Evolutionary conservation across 2,888 invertebrate species (phyloP).

Genomic region (Dicyrtomina minuta): DNA sequence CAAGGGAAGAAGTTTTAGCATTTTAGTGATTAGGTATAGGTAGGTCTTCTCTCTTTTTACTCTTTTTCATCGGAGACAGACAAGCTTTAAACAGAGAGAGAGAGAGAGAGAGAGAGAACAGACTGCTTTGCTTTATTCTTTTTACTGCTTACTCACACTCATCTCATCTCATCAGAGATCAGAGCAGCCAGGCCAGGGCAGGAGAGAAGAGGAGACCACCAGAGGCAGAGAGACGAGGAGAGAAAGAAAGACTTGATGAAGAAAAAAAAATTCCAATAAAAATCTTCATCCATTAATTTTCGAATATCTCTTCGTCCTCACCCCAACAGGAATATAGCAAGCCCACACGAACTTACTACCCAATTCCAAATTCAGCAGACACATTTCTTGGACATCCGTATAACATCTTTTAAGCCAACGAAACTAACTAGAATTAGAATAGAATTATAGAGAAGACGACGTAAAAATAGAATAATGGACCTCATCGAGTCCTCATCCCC

Average conservation of each 20-base stretch:
- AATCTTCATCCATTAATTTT: too few species aligned
- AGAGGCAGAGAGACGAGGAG: background rate
- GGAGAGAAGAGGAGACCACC: background rate
- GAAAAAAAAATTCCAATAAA: background rate
- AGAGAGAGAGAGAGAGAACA: background rate
- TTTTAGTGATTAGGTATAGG: background rate
- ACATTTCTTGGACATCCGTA: too few species aligned
- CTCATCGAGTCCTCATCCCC: constrained; percentile 2
- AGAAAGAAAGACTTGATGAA: constrained; percentile 11
- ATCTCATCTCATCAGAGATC: background rate
- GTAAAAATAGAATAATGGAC: background rate
- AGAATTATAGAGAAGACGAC: too few species aligned
- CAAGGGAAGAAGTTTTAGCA: background rate
- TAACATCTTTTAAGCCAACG: too few species aligned
- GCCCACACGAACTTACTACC: background rate
- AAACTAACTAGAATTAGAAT: too few species aligned
- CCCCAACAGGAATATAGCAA: too few species aligned
- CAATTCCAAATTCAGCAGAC: too few species aligned
- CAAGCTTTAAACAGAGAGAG: background rate
- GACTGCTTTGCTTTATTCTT: background rate
- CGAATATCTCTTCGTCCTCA: too few species aligned
- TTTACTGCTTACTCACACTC: background rate
- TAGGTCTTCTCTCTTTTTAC: background rate
- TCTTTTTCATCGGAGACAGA: background rate
- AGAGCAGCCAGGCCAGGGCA: background rate